phyloP scores from a whole-genome alignment of 2,113 vertebrate genomes.

The Corythornis vintsioides region DNA sequence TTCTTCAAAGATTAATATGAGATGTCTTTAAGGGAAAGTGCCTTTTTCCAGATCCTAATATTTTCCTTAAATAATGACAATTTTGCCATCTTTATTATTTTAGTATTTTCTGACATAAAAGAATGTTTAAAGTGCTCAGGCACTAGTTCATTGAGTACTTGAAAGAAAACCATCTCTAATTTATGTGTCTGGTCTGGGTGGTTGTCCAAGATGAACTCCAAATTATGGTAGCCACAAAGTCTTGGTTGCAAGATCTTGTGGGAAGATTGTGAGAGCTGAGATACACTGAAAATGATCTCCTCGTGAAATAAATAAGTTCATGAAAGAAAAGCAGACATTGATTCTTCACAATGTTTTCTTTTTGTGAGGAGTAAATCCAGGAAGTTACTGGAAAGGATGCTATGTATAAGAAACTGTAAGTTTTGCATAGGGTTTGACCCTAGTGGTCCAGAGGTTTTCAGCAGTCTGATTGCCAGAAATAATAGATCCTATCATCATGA shows the following conservation, averaged over 20 bases:
- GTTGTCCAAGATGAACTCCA: not conserved
- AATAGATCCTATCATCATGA: too few species aligned
- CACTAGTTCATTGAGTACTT: not conserved
- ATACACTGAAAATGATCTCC: not conserved
- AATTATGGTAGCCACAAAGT: not conserved
- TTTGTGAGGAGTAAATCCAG: not conserved
- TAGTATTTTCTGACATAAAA: not conserved
- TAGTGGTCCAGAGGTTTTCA: not conserved
- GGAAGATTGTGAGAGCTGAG: not conserved
- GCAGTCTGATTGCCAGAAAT: not conserved
- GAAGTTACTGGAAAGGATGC: not conserved
- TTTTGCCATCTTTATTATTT: not conserved
- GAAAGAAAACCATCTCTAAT: not conserved
- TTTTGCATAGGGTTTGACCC: not conserved
- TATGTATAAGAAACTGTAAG: not conserved
- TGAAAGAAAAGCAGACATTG: not conserved
- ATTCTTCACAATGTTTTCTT: not conserved
- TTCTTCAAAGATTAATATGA: not conserved
- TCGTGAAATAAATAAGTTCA: not conserved
- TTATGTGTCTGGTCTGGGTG: not conserved
- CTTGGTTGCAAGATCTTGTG: not conserved
- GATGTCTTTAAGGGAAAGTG: not conserved
- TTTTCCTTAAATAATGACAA: not conserved
- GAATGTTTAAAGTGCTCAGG: not conserved
- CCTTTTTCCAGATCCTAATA: not conserved